Evolutionary conservation across 2,888 invertebrate genomes (phyloP).

Genomic region (Octodonta nipae): DNA sequence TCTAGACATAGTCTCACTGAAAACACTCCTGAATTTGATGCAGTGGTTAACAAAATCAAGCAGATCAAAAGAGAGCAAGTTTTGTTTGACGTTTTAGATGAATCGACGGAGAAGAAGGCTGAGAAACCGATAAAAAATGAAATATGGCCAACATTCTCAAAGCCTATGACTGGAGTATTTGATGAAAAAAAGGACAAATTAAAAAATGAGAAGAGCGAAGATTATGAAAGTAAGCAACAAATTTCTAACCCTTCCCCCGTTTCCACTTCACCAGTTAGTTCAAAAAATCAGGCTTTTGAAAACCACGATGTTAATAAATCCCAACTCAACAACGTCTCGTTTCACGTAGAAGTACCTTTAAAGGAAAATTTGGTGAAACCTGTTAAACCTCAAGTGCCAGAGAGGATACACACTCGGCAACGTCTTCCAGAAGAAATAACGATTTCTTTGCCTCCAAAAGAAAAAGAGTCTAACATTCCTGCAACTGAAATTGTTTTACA

Average conservation of each 20-base stretch:
- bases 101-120: constrained; percentile 11
- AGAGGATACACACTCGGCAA: constrained; percentile 7
- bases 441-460: constrained; percentile 2
- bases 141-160: constrained; percentile 29
- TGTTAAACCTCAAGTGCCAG: background rate
- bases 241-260: no score
- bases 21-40: constrained; percentile 28
- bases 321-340: background rate
- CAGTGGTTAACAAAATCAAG: constrained; percentile 30
- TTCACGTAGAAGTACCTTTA: background rate
- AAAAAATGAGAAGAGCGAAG: no score
- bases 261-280: no score
- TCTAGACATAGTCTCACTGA: constrained; percentile 17
- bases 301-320: background rate
- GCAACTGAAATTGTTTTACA: no score
- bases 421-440: constrained; percentile 10
- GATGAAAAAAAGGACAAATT: background rate
- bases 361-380: background rate
- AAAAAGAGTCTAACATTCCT: constrained; percentile 7
- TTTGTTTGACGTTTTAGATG: no score
- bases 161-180: background rate
- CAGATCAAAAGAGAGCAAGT: constrained; percentile 28
- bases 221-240: no score
- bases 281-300: constrained; percentile 2
- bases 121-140: constrained; percentile 23